A percentile compares a stretch with the other conserved stretches of the same genome.
Evolutionary conservation across 2,888 invertebrate species (phyloP).

Genomic region (Muscina levida): DNA sequence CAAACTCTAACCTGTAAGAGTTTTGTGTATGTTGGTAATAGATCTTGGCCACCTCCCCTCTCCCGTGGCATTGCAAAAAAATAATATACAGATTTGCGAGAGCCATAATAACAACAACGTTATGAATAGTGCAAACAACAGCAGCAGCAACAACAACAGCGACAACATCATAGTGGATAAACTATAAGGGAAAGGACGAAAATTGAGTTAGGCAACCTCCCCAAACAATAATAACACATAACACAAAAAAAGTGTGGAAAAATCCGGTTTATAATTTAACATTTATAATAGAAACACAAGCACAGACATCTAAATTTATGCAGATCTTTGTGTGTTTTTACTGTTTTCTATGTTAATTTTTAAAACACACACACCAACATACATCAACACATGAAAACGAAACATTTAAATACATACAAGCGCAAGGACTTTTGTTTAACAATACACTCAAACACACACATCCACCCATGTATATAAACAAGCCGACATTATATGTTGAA

Average conservation of each 20-base stretch:
- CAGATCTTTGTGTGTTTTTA: constrained; percentile 37
- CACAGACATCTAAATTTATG: constrained; percentile 35
- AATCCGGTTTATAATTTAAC: constrained; percentile 46
- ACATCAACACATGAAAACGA: not conserved
- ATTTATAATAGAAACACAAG: constrained; percentile 32
- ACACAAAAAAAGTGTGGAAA: constrained; percentile 6
- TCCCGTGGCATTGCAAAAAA: too few relatives aligned
- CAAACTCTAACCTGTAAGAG: not conserved
- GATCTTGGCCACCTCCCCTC: constrained; percentile 13
- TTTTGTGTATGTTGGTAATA: constrained; percentile 25
- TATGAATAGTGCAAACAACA: not conserved
- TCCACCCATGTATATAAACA: too few relatives aligned
- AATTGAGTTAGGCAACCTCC: too few relatives aligned
- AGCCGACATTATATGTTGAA: too few relatives aligned
- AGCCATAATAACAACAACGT: not conserved
- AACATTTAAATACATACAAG: not conserved
- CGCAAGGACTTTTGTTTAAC: not conserved
- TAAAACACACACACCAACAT: constrained; percentile 17
- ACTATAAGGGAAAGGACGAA: constrained; percentile 5
- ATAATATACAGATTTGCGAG: too few relatives aligned
- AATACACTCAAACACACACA: not conserved
- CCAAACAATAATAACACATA: not conserved
- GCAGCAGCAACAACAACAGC: not conserved
- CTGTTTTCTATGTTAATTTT: constrained; percentile 43
- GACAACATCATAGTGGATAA: too few relatives aligned